These are phyloP conservation scores for Anas georgica DNA, from an alignment of 2,797 vertebrate genomes.

Conservation along the genomic window DNA sequence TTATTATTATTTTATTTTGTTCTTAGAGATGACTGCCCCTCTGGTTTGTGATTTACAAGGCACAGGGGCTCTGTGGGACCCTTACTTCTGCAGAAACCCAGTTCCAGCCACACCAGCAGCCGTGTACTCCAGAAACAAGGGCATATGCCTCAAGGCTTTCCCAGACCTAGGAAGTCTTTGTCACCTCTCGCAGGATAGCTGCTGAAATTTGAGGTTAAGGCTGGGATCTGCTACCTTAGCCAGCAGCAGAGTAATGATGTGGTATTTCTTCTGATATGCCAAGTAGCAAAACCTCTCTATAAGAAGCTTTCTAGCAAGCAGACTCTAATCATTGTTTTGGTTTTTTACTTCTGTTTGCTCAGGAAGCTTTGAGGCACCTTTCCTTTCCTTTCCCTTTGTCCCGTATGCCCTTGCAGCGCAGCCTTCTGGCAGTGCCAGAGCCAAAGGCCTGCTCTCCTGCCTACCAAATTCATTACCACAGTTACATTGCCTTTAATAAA, in stretches of 20 bases:
- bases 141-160: fast-evolving
- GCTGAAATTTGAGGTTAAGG: background rate
- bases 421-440: fast-evolving
- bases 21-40: too few relatives aligned
- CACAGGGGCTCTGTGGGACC: fast-evolving
- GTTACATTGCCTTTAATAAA: too few relatives aligned
- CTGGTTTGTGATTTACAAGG: background rate
- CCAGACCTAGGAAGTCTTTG: fast-evolving
- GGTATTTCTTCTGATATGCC: background rate
- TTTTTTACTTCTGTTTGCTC: background rate
- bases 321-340: background rate
- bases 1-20: background rate
- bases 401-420: fast-evolving
- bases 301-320: background rate
- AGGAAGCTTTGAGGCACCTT: too few relatives aligned
- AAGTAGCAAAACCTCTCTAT: too few relatives aligned
- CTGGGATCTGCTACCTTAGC: too few relatives aligned
- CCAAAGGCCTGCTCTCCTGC: too few relatives aligned
- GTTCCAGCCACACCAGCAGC: background rate
- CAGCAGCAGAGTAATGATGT: fast-evolving
- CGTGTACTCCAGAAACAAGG: fast-evolving
- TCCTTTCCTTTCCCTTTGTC: background rate
- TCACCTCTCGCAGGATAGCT: background rate
- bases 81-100: background rate
- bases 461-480: background rate